Percentiles rank a stretch among this genome's conserved stretches.
These are phyloP conservation scores for Montipora capitata DNA, from an alignment of 92 coral and sea anemone species.

Conservation along the genomic window DNA sequence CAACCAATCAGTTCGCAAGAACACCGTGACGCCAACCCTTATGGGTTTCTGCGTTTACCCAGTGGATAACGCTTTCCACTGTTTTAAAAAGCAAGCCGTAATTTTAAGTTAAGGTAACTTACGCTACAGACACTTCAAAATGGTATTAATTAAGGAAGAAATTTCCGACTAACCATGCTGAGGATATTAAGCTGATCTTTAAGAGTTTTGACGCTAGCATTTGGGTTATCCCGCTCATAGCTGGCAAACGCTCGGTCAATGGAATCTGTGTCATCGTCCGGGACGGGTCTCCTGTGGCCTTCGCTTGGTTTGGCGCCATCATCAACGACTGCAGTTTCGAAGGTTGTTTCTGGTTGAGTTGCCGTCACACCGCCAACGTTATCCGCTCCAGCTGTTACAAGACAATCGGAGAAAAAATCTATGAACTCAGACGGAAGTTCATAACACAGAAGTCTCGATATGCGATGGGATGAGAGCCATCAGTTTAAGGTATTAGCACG, in stretches of 20 bases:
- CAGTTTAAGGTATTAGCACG: too few relatives aligned
- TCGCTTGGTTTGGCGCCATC: constrained; percentile 41
- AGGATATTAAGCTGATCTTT: constrained; percentile 40
- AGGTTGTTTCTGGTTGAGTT: constrained; percentile 7
- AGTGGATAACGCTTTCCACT: too few relatives aligned
- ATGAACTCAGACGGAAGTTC: background rate
- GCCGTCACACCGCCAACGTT: constrained; percentile 9
- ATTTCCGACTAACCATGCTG: constrained; percentile 29
- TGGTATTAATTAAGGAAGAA: too few relatives aligned
- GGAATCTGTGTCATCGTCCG: constrained; percentile 74
- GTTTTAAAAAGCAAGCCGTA: too few relatives aligned
- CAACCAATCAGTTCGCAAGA: too few relatives aligned
- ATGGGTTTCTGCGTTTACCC: too few relatives aligned
- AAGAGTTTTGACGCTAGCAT: background rate
- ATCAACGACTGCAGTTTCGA: background rate
- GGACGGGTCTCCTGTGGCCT: constrained; percentile 15
- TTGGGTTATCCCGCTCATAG: constrained; percentile 70
- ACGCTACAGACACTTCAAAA: too few relatives aligned
- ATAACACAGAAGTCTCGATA: too few relatives aligned
- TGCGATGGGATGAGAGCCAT: too few relatives aligned
- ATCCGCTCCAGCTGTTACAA: background rate
- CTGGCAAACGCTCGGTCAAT: constrained; percentile 91
- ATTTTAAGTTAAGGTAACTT: too few relatives aligned
- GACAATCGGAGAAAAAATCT: background rate
- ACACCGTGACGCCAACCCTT: too few relatives aligned